Evolutionary conservation across 37 sponge, comb jelly and placozoan species (phyloP), one percentile per base, ranked within the genome.

Genomic region (Tethya wilhelma): DNA sequence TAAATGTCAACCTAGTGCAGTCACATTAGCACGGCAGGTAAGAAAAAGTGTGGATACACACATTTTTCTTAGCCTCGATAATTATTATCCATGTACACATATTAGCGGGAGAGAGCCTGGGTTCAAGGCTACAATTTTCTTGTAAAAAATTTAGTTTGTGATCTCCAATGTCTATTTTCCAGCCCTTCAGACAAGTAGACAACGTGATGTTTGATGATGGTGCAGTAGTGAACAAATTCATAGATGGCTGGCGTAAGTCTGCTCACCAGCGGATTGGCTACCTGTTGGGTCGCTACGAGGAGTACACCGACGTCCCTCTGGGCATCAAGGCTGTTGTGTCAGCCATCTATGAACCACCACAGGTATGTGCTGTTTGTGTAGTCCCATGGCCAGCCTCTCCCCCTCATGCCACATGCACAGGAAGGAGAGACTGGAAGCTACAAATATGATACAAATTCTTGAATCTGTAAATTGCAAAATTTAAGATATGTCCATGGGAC

Each of bases 261-360:
- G 98, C 96, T 25, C 38, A 63, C 0, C 95, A 97, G 84, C 62
- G 93, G 26, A 44, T 94, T 38, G 98, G 98, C 0, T 87, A 84
- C 44, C 71, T 97, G 49, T 85, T 91, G 71, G 98, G 98, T 19
- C 78, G 53, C 8, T 94, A 90, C 62, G 83, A 84, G 37, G 95
- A 86, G 77, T 89, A 92, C 68, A 67, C 38, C 0, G 93, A 94
- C 64, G 98, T 97, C 11, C 98, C 98, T 26, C 86, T 97, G 43
- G 98, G 98, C 20, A 97, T 97, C 32, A 80, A 87, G 41, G 94
- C 93, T 30, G 91, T 90, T 2, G 96, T 97, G 22, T 49, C 85
- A 9, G 96, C 93, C 56, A 97, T 97, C 42, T 97, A 97, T 79
- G 98, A 97, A 45, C 98, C 98, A 0, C 93, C 96, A 11, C 97